phyloP scores from a whole-genome alignment of 2,888 invertebrate species.

The Clivina fossor region DNA sequence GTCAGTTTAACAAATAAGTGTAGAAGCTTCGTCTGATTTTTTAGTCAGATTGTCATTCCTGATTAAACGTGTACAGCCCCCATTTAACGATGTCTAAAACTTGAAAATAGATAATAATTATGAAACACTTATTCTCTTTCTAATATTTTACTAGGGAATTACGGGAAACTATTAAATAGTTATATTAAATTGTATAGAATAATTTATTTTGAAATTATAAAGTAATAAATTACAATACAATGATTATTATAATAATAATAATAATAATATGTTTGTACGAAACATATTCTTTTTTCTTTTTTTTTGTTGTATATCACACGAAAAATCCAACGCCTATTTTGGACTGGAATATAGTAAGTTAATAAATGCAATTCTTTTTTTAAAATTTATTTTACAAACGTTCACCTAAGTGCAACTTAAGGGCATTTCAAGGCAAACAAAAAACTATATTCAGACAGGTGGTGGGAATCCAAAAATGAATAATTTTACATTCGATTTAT shows the following conservation, averaged over 20 bases:
- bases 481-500: too few species aligned
- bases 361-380: conserved; percentile 22
- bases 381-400: too few species aligned
- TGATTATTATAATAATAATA: conserved; percentile 17
- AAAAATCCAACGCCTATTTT: conserved; percentile 14
- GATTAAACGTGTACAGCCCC: background rate
- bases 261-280: conserved; percentile 27
- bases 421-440: too few species aligned
- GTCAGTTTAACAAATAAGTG: too few species aligned
- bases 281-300: conserved; percentile 31
- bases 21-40: too few species aligned
- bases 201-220: conserved; percentile 31
- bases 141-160: too few species aligned
- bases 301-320: conserved; percentile 32
- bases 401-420: conserved; percentile 24
- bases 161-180: too few species aligned
- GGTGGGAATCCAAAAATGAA: too few species aligned
- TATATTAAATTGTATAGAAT: conserved; percentile 28
- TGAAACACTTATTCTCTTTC: background rate
- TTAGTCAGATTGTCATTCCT: too few species aligned
- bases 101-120: too few species aligned
- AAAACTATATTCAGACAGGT: too few species aligned
- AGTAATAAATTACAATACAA: conserved; percentile 32
- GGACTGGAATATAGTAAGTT: conserved; percentile 19
- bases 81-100: too few species aligned